Base-by-base conservation (phyloP, 2,888 invertebrate species). In the Cerastoderma edule region DNA sequence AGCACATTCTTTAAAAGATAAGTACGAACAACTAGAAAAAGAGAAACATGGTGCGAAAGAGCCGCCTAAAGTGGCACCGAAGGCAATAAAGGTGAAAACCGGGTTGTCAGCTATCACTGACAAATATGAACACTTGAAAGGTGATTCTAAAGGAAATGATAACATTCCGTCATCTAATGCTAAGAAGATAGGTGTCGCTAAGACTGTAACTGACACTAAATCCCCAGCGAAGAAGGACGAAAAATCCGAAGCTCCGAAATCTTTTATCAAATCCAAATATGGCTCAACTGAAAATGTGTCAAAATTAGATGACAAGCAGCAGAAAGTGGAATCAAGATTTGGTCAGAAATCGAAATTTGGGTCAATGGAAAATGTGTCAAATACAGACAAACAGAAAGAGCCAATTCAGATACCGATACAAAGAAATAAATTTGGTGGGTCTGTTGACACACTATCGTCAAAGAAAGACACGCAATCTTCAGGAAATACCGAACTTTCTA, bases 341-440 rank as follows among this genome's bases (percentile, higher is more conserved):
- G 33, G 46, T 19, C 35, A 22, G 24, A 81, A 73, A 30, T 75
- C 64, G 24, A 81, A 81, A 66, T 81, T 81, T 35, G 81, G 81
- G 5, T 81, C 81, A 24, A 75, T 77, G 77, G 81, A 81, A 54
- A 81, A 81, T 60, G 68, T 81, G 68, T 65, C 73, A 19, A 35
- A 28, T 33, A 60, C 46, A 0, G 64, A 66, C 27, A 79, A 75
- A 72, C 53, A 67, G 66, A 78, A 78, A 53, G 79, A 79, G 22
- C 30, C 60, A 6, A 64, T 68, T n/a, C 44, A 33, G 24, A 68
- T 69, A 60, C 72, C 72, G 16, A 60, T 68, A n/a, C 72, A 66
- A 32, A 72, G 66, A 53, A 65, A 60, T 33, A 75, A 71, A 64
- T 67, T 78, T 8, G 64, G 64, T 64, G 73, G 67, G 3, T 72